Conservation (phyloP, 2,888 invertebrate species). For the Drosophila demipolita region DNA sequence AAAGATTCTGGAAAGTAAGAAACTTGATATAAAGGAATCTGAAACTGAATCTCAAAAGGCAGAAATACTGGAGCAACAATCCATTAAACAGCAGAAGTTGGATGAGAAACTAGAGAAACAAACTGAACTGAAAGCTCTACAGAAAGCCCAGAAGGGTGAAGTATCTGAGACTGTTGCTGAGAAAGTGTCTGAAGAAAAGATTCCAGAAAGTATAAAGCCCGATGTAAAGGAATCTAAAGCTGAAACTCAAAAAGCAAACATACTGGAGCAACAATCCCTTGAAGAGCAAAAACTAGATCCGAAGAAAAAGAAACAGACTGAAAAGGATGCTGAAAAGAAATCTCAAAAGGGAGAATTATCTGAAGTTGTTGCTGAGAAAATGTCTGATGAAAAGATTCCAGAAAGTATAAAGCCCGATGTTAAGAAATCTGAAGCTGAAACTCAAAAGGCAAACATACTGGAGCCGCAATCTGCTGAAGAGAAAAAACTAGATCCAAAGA, state of each 20-base stretch:
- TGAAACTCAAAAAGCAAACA: not conserved
- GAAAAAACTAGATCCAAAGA: not conserved
- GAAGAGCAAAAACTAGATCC: not conserved
- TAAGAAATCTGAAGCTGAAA: too few relatives aligned
- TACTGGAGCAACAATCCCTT: not conserved
- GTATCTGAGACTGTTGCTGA: slow-evolving; percentile 6
- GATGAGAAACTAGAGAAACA: not conserved
- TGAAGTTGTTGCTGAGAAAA: slow-evolving; percentile 1
- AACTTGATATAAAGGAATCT: not conserved
- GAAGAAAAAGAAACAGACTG: not conserved
- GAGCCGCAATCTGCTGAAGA: slow-evolving; percentile 20
- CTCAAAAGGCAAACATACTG: slow-evolving; percentile 1
- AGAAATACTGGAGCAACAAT: not conserved
- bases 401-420: too few relatives aligned
- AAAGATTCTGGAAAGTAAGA: not conserved
- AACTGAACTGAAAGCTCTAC: too few relatives aligned
- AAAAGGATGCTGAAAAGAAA: not conserved
- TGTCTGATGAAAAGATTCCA: not conserved
- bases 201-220: not conserved
- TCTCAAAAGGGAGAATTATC: slow-evolving; percentile 2
- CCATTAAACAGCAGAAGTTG: not conserved
- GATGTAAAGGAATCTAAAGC: not conserved
- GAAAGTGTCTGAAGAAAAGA: not conserved
- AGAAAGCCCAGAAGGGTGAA: slow-evolving; percentile 2
- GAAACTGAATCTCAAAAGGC: slow-evolving; percentile 1